Conservation (phyloP, 2,888 invertebrate genomes). For the Phyto melanocephala region DNA sequence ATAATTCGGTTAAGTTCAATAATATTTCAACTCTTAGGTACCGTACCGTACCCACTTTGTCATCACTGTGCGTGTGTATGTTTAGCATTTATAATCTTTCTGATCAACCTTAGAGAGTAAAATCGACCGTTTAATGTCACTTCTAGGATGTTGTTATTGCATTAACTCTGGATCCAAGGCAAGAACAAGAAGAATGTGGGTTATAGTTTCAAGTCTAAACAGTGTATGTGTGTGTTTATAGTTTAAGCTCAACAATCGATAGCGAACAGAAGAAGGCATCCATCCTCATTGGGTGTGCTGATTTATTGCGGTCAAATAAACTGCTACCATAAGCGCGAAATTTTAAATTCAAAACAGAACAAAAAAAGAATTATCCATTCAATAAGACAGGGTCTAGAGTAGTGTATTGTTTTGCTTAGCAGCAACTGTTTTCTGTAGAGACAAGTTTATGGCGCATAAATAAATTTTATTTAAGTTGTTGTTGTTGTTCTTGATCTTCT, state of each 20-base stretch:
- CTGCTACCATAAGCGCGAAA: constrained; percentile 68
- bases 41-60: background rate
- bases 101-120: constrained; percentile 42
- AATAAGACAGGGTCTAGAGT: background rate
- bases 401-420: constrained; percentile 20
- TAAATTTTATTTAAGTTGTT: constrained; percentile 31
- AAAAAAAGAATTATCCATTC: constrained; percentile 30
- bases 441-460: constrained; percentile 62
- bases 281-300: constrained; percentile 72
- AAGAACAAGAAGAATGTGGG: constrained; percentile 44
- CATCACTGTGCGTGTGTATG: background rate
- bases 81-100: constrained; percentile 3
- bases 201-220: constrained; percentile 37
- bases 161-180: background rate
- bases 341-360: constrained; percentile 56
- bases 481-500: background rate
- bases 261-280: constrained; percentile 9
- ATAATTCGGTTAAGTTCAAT: no score
- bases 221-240: constrained; percentile 2
- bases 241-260: constrained; percentile 10
- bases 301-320: constrained; percentile 73
- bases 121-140: constrained; percentile 56
- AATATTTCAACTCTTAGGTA: background rate
- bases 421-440: constrained; percentile 14
- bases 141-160: constrained; percentile 24